Percentiles rank a stretch among this genome's conserved stretches.
Conservation (phyloP, 1,140 invertebrate species). For the Saccostrea cuccullata region DNA sequence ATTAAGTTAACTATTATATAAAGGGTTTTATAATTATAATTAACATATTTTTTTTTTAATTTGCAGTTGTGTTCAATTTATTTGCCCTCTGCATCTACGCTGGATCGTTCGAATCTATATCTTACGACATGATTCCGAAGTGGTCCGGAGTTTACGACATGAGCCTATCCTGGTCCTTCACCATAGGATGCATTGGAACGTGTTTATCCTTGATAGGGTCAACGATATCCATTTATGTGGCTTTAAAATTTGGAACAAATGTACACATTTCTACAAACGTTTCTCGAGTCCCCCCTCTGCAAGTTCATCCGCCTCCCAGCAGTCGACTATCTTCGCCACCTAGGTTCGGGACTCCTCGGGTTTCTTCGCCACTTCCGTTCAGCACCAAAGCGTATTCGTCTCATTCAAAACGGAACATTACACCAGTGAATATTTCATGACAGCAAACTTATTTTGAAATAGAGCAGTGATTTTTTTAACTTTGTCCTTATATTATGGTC, state of each 20-base stretch:
- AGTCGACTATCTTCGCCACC: conserved; percentile 39
- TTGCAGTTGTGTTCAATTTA: conserved; percentile 40
- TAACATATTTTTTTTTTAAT: not conserved
- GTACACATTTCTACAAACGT: conserved; percentile 27
- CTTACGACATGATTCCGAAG: conserved; percentile 45
- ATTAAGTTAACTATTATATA: too few relatives aligned
- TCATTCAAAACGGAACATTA: conserved; percentile 2
- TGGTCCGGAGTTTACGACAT: conserved; percentile 34
- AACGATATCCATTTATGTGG: conserved; percentile 33
- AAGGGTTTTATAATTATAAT: not conserved
- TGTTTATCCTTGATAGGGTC: conserved; percentile 35
- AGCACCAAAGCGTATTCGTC: conserved; percentile 2
- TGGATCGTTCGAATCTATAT: conserved; percentile 32
- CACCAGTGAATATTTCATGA: conserved; percentile 9
- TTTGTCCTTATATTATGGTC: too few relatives aligned
- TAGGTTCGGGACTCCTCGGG: conserved; percentile 23
- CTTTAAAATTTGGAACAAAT: conserved; percentile 29
- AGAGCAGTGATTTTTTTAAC: too few relatives aligned
- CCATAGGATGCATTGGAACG: conserved; percentile 8
- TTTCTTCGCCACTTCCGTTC: conserved; percentile 45
- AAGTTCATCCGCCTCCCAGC: conserved; percentile 44
- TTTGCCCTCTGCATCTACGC: conserved; percentile 46
- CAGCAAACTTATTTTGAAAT: not conserved
- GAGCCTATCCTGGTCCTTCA: conserved; percentile 39
- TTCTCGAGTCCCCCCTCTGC: conserved; percentile 33